A percentile compares a stretch with the other conserved stretches of the same genome.
These are phyloP conservation scores for Dione juno DNA, from an alignment of 2,888 invertebrate species.

Conservation along the genomic window DNA sequence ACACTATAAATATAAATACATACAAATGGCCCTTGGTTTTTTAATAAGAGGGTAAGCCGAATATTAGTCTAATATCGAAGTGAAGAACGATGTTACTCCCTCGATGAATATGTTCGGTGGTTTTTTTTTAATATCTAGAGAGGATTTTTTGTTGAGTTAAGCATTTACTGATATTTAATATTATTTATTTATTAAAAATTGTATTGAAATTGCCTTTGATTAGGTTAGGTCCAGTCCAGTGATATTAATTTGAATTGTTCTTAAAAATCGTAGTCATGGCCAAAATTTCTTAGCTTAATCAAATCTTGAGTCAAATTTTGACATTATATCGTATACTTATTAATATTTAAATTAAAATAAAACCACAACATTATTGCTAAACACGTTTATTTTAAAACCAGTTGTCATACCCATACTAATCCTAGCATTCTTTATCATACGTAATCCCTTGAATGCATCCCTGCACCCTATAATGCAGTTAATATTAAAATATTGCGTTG, in stretches of 20 bases:
- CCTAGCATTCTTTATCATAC: slow-evolving; percentile 54
- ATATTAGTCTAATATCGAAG: slow-evolving; percentile 82
- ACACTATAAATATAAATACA: slow-evolving; percentile 69
- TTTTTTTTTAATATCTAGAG: slow-evolving; percentile 62
- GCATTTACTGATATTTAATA: too few relatives aligned
- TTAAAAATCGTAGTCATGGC: too few relatives aligned
- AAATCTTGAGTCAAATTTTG: too few relatives aligned
- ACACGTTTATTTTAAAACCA: slow-evolving; percentile 32
- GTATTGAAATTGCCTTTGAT: too few relatives aligned
- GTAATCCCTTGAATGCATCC: slow-evolving; percentile 63
- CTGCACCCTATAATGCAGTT: slow-evolving; percentile 77
- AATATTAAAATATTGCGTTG: slow-evolving; percentile 83
- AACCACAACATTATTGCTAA: slow-evolving; percentile 33
- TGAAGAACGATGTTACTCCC: slow-evolving; percentile 81
- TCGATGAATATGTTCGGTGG: slow-evolving; percentile 57
- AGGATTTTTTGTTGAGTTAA: slow-evolving; percentile 23
- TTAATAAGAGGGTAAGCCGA: slow-evolving; percentile 81
- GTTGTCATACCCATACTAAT: slow-evolving; percentile 56
- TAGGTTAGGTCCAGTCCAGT: too few relatives aligned
- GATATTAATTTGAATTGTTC: too few relatives aligned
- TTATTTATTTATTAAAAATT: too few relatives aligned
- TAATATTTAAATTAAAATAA: slow-evolving; percentile 17
- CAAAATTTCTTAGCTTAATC: too few relatives aligned
- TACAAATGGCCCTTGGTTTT: slow-evolving; percentile 81
- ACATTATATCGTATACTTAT: too few relatives aligned